Evolutionary conservation across 2,797 vertebrate species (phyloP), one percentile per base, ranked within the genome.

Genomic region (Neostethus bicornis): DNA sequence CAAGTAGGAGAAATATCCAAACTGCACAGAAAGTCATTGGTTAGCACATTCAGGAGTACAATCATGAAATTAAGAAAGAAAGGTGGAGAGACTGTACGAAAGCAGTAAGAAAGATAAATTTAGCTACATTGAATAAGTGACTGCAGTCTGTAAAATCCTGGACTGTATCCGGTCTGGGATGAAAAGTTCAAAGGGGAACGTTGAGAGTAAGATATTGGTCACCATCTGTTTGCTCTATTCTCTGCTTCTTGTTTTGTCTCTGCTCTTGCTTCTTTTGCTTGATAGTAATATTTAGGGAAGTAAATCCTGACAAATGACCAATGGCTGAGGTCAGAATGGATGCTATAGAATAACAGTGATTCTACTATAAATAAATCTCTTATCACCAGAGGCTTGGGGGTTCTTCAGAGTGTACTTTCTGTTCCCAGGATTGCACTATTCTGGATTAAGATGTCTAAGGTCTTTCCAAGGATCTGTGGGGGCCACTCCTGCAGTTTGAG

Each of bases 1-100:
- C 91, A 75, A 96, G 89, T 42, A 96, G 77, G 64, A 92, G 83
- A 74, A 92, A 81, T 87, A 92, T 86, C 84, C 85, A 80, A 62
- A 92, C 79, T 95, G 85, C 68, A 84, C 83, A 66, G 69, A 35
- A 80, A 67, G 47, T 3, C 16, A n/a, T n/a, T 19, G 66, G 54
- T 44, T n/a, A 39, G 35, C 47, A 48, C 31, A 57, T 19, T 13
- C 13, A 50, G 26, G 14, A 23, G 31, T n/a, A 46, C 51, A 71
- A 54, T 51, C 34, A 53, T 58, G 45, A 32, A 75, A 57, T 47
- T 47, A 32, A 46, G 21, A 42, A 67, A 39, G 28, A 58, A 16
- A 57, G 37, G 41, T 11, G 57, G 34, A 51, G 69, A 12, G 29
- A 31, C 10, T 12, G 11, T 31, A 13, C 31, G 11, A 31, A 32